Conservation (phyloP, 2,888 invertebrate species). For the Scaptomyza caliginosa region DNA sequence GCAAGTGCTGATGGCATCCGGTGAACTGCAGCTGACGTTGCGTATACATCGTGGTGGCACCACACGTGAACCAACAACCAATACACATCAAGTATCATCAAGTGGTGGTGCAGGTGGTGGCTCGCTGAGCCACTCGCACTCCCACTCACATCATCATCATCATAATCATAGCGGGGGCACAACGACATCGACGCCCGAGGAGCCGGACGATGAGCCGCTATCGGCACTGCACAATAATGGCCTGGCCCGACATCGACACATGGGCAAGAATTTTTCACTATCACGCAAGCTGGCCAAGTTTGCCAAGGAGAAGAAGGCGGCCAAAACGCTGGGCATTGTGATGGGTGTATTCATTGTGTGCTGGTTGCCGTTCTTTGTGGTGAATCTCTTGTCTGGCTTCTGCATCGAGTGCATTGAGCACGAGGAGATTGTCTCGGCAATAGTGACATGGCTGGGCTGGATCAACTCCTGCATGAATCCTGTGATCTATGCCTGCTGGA, state of each 20-base stretch:
- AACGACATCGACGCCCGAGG: conserved; percentile 88
- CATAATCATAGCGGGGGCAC: conserved; percentile 82
- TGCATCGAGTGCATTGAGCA: conserved; percentile 94
- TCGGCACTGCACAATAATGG: conserved; percentile 92
- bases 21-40: conserved; percentile 93
- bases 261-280: conserved; percentile 95
- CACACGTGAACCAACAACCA: conserved; percentile 86
- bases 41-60: conserved; percentile 97
- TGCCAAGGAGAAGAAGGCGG: conserved; percentile 98
- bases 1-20: conserved; percentile 93
- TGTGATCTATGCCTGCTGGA: conserved; percentile 99
- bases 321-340: conserved; percentile 97
- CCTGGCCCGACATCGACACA: conserved; percentile 88
- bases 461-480: conserved; percentile 98
- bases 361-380: conserved; percentile 98
- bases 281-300: conserved; percentile 97
- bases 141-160: conserved; percentile 81
- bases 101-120: conserved; percentile 82
- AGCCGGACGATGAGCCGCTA: conserved; percentile 88
- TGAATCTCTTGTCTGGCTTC: conserved; percentile 95
- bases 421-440: conserved; percentile 93
- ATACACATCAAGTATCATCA: conserved; percentile 65
- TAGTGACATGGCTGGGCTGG: conserved; percentile 98
- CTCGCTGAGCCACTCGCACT: conserved; percentile 80
- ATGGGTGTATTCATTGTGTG: conserved; percentile 98